Conservation (phyloP, 2,113 vertebrate genomes). For the Malurus elegans region DNA sequence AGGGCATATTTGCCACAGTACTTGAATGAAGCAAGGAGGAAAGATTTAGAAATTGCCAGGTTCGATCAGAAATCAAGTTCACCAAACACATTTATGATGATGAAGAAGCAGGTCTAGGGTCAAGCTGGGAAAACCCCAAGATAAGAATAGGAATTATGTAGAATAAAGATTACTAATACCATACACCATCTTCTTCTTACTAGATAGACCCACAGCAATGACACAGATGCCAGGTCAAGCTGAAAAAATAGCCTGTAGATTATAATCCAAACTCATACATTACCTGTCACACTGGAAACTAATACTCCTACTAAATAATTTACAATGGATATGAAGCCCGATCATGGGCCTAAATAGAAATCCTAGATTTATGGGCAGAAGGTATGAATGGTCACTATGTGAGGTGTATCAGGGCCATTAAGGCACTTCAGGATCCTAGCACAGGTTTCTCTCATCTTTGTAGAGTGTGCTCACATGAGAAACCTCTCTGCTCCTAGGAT, state of each 20-base stretch:
- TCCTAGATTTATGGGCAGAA: neutral
- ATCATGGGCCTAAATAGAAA: neutral
- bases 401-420: neutral
- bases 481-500: neutral
- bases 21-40: rapidly evolving
- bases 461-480: rapidly evolving
- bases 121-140: neutral
- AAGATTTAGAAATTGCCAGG: rapidly evolving
- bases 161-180: rapidly evolving
- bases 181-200: neutral
- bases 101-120: neutral
- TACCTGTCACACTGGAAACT: rapidly evolving
- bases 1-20: neutral
- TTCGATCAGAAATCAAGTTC: neutral
- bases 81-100: rapidly evolving
- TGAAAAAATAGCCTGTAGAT: rapidly evolving
- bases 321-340: rapidly evolving
- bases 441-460: neutral
- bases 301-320: rapidly evolving
- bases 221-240: rapidly evolving
- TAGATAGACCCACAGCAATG: neutral
- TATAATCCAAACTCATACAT: rapidly evolving
- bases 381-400: neutral
- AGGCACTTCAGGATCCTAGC: neutral
- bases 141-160: rapidly evolving